A percentile compares a stretch with the other conserved stretches of the same genome.
Evolutionary conservation across 2,888 invertebrate species (phyloP).

Genomic region (Chesias legatella): DNA sequence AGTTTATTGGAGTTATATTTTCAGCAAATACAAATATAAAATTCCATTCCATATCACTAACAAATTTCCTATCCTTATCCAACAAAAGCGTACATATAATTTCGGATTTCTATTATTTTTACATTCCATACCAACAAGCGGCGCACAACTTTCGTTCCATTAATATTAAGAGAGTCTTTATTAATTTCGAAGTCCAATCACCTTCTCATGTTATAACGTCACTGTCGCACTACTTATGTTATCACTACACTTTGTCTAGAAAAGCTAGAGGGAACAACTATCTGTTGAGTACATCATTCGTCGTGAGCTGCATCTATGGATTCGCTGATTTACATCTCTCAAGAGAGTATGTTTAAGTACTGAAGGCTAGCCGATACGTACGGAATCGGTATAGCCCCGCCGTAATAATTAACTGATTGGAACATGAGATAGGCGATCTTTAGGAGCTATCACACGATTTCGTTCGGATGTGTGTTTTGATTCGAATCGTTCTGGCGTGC

Average conservation of each 20-base stretch:
- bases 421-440: constrained; percentile 84
- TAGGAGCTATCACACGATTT: constrained; percentile 90
- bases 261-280: constrained; percentile 52
- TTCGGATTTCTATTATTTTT: constrained; percentile 52
- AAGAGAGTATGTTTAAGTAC: constrained; percentile 68
- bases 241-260: constrained; percentile 54
- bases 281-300: constrained; percentile 44
- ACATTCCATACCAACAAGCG: constrained; percentile 69
- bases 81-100: constrained; percentile 65
- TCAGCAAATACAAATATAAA: constrained; percentile 46
- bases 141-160: constrained; percentile 63
- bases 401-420: constrained; percentile 82
- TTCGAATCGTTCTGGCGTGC: constrained; percentile 89
- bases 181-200: constrained; percentile 65
- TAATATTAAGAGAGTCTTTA: constrained; percentile 58
- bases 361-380: constrained; percentile 66
- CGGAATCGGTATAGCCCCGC: constrained; percentile 71
- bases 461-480: constrained; percentile 91
- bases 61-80: constrained; percentile 61
- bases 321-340: constrained; percentile 45
- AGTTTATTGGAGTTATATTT: constrained; percentile 21
- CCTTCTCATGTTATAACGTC: constrained; percentile 72
- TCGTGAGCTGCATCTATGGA: constrained; percentile 47
- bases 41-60: constrained; percentile 54
- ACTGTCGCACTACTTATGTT: constrained; percentile 40